A percentile compares a stretch with the other conserved stretches of the same genome.
phyloP scores from a whole-genome alignment of 2,888 invertebrate genomes.

The Clivina fossor region DNA sequence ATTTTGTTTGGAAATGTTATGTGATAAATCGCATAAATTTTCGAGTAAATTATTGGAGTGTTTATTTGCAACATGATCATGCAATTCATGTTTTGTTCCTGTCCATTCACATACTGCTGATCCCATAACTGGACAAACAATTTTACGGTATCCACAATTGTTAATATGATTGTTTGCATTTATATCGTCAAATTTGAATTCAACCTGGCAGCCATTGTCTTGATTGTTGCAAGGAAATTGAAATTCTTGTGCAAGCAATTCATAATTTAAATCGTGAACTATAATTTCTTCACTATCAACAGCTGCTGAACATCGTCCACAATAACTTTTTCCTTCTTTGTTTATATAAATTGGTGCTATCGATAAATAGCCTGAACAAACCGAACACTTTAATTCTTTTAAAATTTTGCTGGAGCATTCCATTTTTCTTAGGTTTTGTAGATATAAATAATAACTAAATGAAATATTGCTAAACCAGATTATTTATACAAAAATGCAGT shows the following conservation, averaged over 20 bases:
- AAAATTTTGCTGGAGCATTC: too few species aligned
- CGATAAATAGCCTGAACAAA: too few species aligned
- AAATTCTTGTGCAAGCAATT: background rate
- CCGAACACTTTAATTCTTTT: too few species aligned
- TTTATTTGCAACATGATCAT: background rate
- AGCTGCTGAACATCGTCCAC: too few species aligned
- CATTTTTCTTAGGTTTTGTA: too few species aligned
- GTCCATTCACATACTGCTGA: background rate
- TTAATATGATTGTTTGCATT: background rate
- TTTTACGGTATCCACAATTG: background rate
- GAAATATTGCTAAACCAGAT: too few species aligned
- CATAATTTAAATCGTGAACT: too few species aligned
- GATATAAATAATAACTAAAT: too few species aligned
- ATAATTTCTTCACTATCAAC: too few species aligned
- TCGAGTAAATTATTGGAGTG: slow-evolving; percentile 1
- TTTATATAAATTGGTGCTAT: too few species aligned
- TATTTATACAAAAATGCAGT: too few species aligned
- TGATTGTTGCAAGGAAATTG: slow-evolving; percentile 11
- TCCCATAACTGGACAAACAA: slow-evolving; percentile 1
- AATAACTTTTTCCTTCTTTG: too few species aligned
- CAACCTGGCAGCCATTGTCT: background rate
- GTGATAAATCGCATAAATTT: background rate
- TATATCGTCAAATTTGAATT: background rate
- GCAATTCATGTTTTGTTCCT: background rate
- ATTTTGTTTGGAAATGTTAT: slow-evolving; percentile 1